Conservation (phyloP, 2,888 invertebrate species). For the Trissolcus japonicus region DNA sequence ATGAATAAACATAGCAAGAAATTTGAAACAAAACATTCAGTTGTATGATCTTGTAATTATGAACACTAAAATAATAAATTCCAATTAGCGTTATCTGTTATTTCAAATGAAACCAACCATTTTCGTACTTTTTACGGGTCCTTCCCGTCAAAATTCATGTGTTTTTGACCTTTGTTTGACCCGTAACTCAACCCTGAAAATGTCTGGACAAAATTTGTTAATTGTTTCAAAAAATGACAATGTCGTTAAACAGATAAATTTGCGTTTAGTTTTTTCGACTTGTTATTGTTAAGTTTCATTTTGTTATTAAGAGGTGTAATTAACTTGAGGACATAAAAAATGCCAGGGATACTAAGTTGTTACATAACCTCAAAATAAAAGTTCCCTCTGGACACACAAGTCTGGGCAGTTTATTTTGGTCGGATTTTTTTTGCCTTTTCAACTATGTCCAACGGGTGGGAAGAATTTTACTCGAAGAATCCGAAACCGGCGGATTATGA, state of each 20-base stretch:
- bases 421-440: background rate
- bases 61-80: constrained; percentile 12
- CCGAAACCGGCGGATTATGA: constrained; percentile 87
- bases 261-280: too few species aligned
- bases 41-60: constrained; percentile 12
- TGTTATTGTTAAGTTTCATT: too few species aligned
- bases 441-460: constrained; percentile 81
- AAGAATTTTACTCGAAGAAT: constrained; percentile 89
- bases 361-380: constrained; percentile 5
- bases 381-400: background rate
- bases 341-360: constrained; percentile 2
- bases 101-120: too few species aligned
- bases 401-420: background rate
- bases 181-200: too few species aligned
- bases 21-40: background rate
- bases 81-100: background rate
- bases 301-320: too few species aligned
- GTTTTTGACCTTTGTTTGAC: too few species aligned
- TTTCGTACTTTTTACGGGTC: too few species aligned
- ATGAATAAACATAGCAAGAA: background rate
- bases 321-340: too few species aligned
- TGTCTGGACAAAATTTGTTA: too few species aligned
- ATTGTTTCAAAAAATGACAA: too few species aligned
- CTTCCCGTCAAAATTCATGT: too few species aligned
- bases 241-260: too few species aligned